phyloP scores from a whole-genome alignment of 2,113 vertebrate species.

The Phaethornis superciliosus region DNA sequence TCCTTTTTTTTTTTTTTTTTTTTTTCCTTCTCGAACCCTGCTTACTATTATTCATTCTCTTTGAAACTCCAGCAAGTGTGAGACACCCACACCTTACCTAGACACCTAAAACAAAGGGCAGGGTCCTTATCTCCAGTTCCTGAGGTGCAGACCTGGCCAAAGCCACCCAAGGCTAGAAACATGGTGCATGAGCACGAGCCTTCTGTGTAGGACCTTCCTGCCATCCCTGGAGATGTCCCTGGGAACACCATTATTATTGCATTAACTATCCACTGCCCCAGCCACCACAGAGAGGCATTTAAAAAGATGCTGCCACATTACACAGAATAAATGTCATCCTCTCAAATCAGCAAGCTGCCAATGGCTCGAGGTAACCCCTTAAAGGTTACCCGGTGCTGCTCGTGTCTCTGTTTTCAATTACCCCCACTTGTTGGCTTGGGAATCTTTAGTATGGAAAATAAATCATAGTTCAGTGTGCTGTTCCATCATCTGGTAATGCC shows the following conservation, averaged over 20 bases:
- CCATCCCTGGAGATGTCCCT: accelerated
- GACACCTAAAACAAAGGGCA: background rate
- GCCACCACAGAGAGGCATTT: background rate
- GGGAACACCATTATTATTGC: background rate
- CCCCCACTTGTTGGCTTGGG: conserved; percentile 30
- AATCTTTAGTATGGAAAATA: conserved; percentile 40
- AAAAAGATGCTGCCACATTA: background rate
- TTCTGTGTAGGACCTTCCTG: background rate
- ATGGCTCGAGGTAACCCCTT: conserved; percentile 1
- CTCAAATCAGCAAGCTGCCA: background rate
- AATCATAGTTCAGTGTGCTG: background rate
- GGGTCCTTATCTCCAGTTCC: background rate
- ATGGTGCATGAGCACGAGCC: background rate
- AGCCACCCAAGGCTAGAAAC: background rate
- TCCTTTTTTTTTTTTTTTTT: too few species aligned
- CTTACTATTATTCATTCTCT: background rate
- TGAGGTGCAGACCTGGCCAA: background rate
- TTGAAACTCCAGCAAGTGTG: background rate
- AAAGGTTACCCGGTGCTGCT: background rate
- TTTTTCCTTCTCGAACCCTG: background rate
- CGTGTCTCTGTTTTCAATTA: background rate
- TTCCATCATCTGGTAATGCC: conserved; percentile 14
- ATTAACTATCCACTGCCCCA: background rate
- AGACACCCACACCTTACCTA: background rate
- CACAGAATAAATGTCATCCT: background rate